Conservation (phyloP, 2,797 vertebrate species). For the Gila robusta region DNA sequence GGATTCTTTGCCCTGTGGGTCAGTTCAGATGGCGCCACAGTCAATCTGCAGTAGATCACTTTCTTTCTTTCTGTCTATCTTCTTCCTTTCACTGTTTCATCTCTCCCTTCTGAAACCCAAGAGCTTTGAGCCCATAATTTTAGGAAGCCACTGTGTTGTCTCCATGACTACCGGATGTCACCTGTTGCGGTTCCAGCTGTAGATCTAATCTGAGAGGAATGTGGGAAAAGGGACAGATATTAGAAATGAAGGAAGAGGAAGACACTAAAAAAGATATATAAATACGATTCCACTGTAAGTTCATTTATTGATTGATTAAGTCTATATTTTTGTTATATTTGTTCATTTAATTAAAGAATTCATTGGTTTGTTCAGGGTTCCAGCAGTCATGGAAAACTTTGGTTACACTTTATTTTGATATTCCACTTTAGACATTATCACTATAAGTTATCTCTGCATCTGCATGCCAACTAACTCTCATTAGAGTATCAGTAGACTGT, state of each 20-base stretch:
- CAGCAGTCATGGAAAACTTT: neutral
- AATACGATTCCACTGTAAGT: neutral
- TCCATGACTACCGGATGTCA: slow-evolving; percentile 57
- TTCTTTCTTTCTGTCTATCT: neutral
- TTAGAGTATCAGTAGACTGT: neutral
- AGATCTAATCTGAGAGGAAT: slow-evolving; percentile 7
- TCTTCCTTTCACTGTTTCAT: slow-evolving; percentile 14
- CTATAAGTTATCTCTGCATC: neutral
- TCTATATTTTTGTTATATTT: neutral
- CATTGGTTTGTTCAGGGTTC: neutral
- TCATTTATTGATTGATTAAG: neutral
- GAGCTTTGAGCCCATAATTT: slow-evolving; percentile 20
- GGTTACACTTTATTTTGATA: neutral
- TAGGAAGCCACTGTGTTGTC: slow-evolving; percentile 50
- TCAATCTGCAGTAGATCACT: slow-evolving; percentile 11
- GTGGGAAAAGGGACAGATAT: neutral
- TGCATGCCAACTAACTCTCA: neutral
- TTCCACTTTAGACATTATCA: neutral
- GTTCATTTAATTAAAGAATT: neutral
- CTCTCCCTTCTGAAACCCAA: slow-evolving; percentile 31
- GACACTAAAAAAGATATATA: neutral
- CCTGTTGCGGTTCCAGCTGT: slow-evolving; percentile 46
- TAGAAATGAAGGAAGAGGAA: neutral
- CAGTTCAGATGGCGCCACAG: slow-evolving; percentile 5
- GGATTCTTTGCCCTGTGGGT: slow-evolving; percentile 27